phyloP scores from a whole-genome alignment of 2,797 vertebrate genomes.

The Onychomys torridus region DNA sequence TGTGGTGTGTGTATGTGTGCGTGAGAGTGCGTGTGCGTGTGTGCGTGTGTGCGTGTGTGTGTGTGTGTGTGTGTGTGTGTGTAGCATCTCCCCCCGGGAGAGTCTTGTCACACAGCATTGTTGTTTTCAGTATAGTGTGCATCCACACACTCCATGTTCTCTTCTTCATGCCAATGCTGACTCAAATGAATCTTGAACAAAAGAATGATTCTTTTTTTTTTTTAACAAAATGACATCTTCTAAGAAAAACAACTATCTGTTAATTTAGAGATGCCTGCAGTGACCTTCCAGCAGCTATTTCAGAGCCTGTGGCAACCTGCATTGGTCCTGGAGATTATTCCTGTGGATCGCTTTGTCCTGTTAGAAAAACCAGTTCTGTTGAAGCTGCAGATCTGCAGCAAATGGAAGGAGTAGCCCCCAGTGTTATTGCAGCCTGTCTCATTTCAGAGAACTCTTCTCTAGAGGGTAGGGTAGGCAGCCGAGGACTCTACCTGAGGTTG shows the following conservation, averaged over 20 bases:
- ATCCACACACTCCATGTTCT: neutral
- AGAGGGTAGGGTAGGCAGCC: neutral
- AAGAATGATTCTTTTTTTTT: neutral
- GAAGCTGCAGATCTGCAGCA: neutral
- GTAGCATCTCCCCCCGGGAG: neutral
- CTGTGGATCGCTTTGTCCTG: neutral
- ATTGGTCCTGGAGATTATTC: neutral
- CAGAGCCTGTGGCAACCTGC: neutral
- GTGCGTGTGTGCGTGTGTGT: neutral
- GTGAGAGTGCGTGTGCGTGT: neutral
- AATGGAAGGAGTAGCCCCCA: neutral
- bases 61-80: neutral
- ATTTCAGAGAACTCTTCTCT: neutral
- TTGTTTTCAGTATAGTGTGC: neutral
- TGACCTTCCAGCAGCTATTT: neutral
- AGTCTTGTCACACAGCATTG: neutral
- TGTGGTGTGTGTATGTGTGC: neutral
- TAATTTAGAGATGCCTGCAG: neutral
- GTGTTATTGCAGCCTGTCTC: neutral
- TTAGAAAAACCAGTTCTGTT: neutral
- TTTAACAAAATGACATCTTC: neutral
- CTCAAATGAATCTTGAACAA: neutral
- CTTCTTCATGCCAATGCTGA: constrained; percentile 4
- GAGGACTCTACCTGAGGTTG: neutral
- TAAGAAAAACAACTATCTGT: neutral